Base-by-base conservation (phyloP, 2,797 vertebrate genomes). In the Enteromius paludinosus region DNA sequence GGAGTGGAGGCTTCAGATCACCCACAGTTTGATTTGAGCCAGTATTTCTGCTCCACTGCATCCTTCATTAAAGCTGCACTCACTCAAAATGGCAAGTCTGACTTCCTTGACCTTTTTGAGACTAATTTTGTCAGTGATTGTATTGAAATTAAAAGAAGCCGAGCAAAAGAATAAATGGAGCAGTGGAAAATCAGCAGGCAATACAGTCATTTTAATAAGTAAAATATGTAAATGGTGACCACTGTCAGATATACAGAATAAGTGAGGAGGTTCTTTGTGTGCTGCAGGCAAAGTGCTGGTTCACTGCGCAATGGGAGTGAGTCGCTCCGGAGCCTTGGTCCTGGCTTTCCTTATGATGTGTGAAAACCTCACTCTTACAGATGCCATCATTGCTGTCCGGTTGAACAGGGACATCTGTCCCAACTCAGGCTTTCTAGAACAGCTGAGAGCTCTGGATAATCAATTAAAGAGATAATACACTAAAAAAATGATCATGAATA, bases 281-380 rank as follows among this genome's bases (percentile, higher is more conserved):
- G 73, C 92, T 87, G n/a, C 93, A 97, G 95, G 95, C 18, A 95
- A 92, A 78, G 96, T 96, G 59, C 93, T 96, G 83, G 95, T 97
- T 47, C 96, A 96, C 88, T 97, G 95, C 12, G 95, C 95, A 45
- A 96, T 96, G 96, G 96, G 95, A 25, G 91, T 97, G 83, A 97
- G 96, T 84, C 94, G 94, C 33, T 96, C 96, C 2, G 95, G 95
- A 80, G 92, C 94, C 0, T 89, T 97, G n/a, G 95, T 96, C 82
- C 92, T 97, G 2, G 94, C 95, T 5, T 97, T 95, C 91, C 89
- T 97, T 86, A 94, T 97, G 96, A 96, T 96, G 89, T 94, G 86
- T 25, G 93, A 95, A 84, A 88, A 88, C 4, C 88, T 95, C 91
- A 86, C 92, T 0, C 93, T 97, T 2, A 78, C 89, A 0, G 91